Base-by-base conservation (phyloP, 1,140 invertebrate species). In the Bombus pyrosoma region DNA sequence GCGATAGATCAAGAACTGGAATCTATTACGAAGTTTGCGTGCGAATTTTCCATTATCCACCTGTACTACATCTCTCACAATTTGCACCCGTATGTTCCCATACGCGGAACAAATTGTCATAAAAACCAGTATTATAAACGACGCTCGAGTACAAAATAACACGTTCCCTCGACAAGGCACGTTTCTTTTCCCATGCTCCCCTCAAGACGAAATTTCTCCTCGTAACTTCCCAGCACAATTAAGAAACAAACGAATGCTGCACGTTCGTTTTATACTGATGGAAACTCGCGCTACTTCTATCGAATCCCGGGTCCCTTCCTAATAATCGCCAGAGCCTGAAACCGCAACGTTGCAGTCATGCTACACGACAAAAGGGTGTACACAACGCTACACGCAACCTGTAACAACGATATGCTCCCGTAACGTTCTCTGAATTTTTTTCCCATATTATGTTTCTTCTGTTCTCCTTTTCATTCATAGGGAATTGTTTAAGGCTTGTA, bases 241-340 rank as follows among this genome's bases (percentile, higher is more conserved):
- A 81, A 81, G 80, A 41, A 81, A 41, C 47, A 57, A 59, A 59
- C 68, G 79, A 57, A 37, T 6, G n/a, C 5, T 41, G 71, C 39
- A n/a, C 18, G 43, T 71, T 41, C 39, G n/a, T 34, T 43, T n/a
- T 15, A 13, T 9, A 1, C 4, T 9, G 57, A 75, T 62, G 69
- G 72, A 37, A 25, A 43, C 39, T 37, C 15, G 3, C 18, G 59
- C n/a, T 8, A 15, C 1, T 41, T 53, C 73, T 39, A 77, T 71
- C 10, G 39, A 25, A 12, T 10, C 4, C 37, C 34, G 3, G 0
- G 10, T 5, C 59, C 37, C 34, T 53, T 41, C 3, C 15, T 32
- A 12, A 66, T 75, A 83, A 66, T 59, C 32, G 64, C 25, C 41
- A 2, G 41, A 15, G 32, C n/a, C 34, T 28, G 64, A 22, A 41